Evolutionary conservation across 2,113 vertebrate species (phyloP).

Genomic region (Acanthochromis polyacanthus): DNA sequence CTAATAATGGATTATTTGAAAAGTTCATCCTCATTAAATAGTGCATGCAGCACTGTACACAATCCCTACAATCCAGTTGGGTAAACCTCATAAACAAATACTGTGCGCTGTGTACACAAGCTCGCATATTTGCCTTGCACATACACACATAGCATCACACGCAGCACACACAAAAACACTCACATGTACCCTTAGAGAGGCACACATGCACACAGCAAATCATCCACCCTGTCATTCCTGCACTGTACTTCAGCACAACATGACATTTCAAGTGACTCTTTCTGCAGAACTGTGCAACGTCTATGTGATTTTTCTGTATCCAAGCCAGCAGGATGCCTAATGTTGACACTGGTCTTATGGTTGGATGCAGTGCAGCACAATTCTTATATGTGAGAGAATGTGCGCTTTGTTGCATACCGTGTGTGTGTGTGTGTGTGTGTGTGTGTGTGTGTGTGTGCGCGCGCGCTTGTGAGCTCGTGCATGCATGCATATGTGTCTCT

Average conservation of each 20-base stretch:
- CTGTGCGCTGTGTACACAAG: conserved; percentile 1
- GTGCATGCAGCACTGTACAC: conserved; percentile 33
- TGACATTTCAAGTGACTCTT: conserved; percentile 60
- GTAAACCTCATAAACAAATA: conserved; percentile 54
- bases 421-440: background rate
- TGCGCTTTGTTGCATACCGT: background rate
- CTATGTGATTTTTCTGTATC: conserved; percentile 41
- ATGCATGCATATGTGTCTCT: conserved; percentile 43
- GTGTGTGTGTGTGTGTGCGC: background rate
- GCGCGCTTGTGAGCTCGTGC: conserved; percentile 1
- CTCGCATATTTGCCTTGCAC: conserved; percentile 12
- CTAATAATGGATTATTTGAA: conserved; percentile 74
- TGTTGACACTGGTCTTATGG: background rate
- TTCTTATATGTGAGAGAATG: background rate
- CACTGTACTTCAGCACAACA: background rate
- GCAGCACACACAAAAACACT: background rate
- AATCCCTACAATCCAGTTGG: conserved; percentile 46
- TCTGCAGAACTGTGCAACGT: conserved; percentile 53
- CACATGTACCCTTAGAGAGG: conserved; percentile 9
- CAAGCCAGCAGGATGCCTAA: background rate
- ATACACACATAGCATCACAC: background rate
- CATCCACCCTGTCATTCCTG: conserved; percentile 8
- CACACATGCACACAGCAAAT: conserved; percentile 34
- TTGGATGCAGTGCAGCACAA: conserved; percentile 1
- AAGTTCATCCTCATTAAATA: conserved; percentile 77